These are phyloP conservation scores for Melanogrammus aeglefinus DNA, from an alignment of 2,797 vertebrate genomes.

Conservation along the genomic window DNA sequence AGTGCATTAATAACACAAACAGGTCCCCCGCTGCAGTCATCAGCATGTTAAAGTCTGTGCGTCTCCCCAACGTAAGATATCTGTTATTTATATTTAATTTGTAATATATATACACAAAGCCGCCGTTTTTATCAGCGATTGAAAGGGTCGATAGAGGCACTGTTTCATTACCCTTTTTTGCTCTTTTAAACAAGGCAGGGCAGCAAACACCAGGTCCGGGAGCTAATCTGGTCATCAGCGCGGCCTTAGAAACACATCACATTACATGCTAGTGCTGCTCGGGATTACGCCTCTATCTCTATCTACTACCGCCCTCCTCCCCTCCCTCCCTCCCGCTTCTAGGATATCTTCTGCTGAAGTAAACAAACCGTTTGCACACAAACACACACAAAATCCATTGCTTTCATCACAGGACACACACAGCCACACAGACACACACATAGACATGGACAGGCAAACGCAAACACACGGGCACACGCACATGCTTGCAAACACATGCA, in stretches of 20 bases:
- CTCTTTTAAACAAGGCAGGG: slow-evolving; percentile 58
- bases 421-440: neutral
- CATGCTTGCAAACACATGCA: neutral
- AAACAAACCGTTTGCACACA: slow-evolving; percentile 49
- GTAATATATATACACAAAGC: slow-evolving; percentile 70
- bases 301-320: neutral
- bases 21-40: too few species aligned
- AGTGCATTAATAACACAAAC: neutral
- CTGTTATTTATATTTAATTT: slow-evolving; percentile 60
- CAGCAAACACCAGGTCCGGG: slow-evolving; percentile 42
- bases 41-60: neutral
- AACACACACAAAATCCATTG: slow-evolving; percentile 34
- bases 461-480: slow-evolving; percentile 14
- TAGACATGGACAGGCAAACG: too few species aligned
- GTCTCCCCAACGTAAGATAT: neutral
- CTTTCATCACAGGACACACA: slow-evolving; percentile 19
- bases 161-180: slow-evolving; percentile 60
- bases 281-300: slow-evolving; percentile 45
- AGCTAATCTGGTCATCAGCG: slow-evolving; percentile 59
- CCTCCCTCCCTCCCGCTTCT: slow-evolving; percentile 44
- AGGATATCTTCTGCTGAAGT: slow-evolving; percentile 45
- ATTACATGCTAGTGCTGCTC: slow-evolving; percentile 62
- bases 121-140: slow-evolving; percentile 44
- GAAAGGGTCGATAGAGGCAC: slow-evolving; percentile 48
- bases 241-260: slow-evolving; percentile 25